Evolutionary conservation across 2,113 vertebrate genomes (phyloP).

Genomic region (Helogale parvula): DNA sequence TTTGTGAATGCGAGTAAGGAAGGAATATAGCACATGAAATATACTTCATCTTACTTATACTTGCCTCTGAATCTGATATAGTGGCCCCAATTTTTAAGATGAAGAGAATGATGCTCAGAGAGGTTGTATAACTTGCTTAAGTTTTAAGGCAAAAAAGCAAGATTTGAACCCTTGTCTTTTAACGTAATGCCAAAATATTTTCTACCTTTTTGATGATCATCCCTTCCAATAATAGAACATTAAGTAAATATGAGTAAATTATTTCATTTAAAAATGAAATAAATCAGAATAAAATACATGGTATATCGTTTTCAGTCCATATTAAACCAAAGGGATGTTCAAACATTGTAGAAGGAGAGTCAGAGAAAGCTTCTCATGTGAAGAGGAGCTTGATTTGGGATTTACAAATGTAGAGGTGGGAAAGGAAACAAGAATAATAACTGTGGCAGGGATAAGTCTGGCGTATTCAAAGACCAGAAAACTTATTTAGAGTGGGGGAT

Average conservation of each 20-base stretch:
- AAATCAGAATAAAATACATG: background rate
- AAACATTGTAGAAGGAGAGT: background rate
- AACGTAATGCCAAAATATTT: background rate
- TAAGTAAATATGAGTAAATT: background rate
- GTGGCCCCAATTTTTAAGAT: background rate
- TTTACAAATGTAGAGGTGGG: background rate
- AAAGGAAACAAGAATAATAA: background rate
- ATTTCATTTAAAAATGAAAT: background rate
- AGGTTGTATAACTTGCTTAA: background rate
- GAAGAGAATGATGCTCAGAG: background rate
- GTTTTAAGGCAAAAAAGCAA: background rate
- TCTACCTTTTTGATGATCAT: background rate
- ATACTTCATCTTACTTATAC: background rate
- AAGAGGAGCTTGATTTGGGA: background rate
- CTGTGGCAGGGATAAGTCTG: too few species aligned
- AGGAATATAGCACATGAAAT: background rate
- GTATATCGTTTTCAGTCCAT: background rate
- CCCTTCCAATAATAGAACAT: background rate
- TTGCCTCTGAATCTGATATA: background rate
- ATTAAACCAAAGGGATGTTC: background rate
- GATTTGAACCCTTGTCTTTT: background rate
- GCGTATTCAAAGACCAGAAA: background rate
- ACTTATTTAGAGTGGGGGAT: background rate
- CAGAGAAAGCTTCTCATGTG: background rate
- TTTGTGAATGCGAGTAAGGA: background rate